A percentile compares a stretch with the other conserved stretches of the same genome.
Evolutionary conservation across 2,888 invertebrate species (phyloP).

Genomic region (Drosophila pseudotakahashii): DNA sequence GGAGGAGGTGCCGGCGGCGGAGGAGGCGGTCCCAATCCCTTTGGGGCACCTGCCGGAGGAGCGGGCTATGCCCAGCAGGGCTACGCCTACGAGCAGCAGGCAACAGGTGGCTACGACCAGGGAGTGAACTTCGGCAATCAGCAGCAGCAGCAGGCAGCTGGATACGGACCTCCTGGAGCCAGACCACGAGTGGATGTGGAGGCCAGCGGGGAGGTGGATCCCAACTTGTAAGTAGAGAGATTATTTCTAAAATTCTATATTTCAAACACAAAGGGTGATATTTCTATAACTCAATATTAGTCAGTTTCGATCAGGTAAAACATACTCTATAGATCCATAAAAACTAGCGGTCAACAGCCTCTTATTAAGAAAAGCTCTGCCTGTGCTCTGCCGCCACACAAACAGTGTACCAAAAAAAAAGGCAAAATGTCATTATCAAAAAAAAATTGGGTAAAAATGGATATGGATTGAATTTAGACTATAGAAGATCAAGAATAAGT

Average conservation of each 20-base stretch:
- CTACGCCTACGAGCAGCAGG: conserved; percentile 79
- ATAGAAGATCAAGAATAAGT: no score
- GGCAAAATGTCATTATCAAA: no score
- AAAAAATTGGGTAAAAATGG: no score
- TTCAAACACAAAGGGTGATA: background rate
- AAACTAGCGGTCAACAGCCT: no score
- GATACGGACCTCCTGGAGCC: conserved; percentile 77
- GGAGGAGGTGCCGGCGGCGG: conserved; percentile 57
- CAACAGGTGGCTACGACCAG: conserved; percentile 69
- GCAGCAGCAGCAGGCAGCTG: conserved; percentile 62
- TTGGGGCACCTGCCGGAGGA: conserved; percentile 71
- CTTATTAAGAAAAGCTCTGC: no score
- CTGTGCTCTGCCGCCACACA: no score
- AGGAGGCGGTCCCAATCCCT: conserved; percentile 69
- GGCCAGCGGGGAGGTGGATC: conserved; percentile 94
- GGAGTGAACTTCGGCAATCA: conserved; percentile 61
- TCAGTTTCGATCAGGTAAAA: no score
- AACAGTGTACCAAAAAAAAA: no score
- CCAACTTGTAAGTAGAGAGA: conserved; percentile 87
- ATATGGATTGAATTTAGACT: no score
- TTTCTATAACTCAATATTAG: no score
- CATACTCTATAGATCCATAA: no score
- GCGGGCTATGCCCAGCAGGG: conserved; percentile 68
- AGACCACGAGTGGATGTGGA: conserved; percentile 93
- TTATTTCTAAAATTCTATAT: background rate